Percentiles rank a stretch among this genome's conserved stretches.
Evolutionary conservation across 2,888 invertebrate genomes (phyloP).

Genomic region (Noctua comes): DNA sequence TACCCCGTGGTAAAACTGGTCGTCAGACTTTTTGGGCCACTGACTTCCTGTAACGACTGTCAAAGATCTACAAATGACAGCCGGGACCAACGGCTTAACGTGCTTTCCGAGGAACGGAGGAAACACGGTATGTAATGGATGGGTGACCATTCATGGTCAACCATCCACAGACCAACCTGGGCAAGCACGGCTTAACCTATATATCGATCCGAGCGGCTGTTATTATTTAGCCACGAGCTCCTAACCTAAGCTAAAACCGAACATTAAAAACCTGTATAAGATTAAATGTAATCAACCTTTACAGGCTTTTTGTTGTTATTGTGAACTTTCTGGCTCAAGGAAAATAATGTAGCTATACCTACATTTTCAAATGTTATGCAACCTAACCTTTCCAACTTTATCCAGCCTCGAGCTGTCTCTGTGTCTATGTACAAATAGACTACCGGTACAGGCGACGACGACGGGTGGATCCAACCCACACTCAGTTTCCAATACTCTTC

Average conservation of each 20-base stretch:
- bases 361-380: conserved; percentile 1
- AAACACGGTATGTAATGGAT: too few species aligned
- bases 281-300: not conserved
- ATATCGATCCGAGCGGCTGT: too few species aligned
- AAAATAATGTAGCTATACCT: not conserved
- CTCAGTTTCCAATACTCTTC: not conserved
- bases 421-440: not conserved
- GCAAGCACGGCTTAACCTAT: too few species aligned
- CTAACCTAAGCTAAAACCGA: not conserved
- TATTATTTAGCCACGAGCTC: too few species aligned
- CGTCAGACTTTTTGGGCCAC: too few species aligned
- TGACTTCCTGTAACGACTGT: too few species aligned
- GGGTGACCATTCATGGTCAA: too few species aligned
- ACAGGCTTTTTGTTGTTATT: not conserved
- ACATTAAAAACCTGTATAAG: not conserved
- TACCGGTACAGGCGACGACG: not conserved
- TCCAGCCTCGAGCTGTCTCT: not conserved
- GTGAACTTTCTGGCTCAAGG: not conserved
- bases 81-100: too few species aligned
- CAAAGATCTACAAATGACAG: too few species aligned
- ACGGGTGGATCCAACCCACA: not conserved
- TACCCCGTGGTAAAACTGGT: too few species aligned
- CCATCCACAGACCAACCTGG: too few species aligned
- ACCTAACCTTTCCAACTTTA: conserved; percentile 1
- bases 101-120: too few species aligned